A percentile compares a stretch with the other conserved stretches of the same genome.
Evolutionary conservation across 2,888 invertebrate species (phyloP).

Genomic region (Pseudeuparius sepicola): DNA sequence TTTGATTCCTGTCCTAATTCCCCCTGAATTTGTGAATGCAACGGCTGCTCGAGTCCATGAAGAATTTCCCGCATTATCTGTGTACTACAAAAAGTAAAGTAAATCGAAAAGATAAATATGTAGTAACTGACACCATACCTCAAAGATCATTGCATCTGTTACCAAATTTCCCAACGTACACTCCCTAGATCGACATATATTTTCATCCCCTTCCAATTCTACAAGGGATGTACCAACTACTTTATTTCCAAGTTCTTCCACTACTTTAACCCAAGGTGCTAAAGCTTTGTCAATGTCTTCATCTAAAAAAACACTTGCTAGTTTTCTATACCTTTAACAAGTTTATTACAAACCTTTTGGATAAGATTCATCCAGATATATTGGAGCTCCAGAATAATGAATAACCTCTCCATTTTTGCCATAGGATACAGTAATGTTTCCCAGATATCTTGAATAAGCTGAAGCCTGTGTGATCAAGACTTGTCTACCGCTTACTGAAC

Average conservation of each 20-base stretch:
- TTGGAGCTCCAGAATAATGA: constrained; percentile 58
- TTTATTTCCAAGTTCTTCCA: constrained; percentile 45
- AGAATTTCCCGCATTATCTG: constrained; percentile 21
- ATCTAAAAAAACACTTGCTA: no score
- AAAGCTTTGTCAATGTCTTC: constrained; percentile 48
- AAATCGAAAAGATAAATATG: constrained; percentile 15
- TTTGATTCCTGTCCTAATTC: constrained; percentile 56
- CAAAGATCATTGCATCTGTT: constrained; percentile 58
- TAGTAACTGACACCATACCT: no score
- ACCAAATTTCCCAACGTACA: constrained; percentile 67
- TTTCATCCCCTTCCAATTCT: constrained; percentile 48
- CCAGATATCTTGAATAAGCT: constrained; percentile 66
- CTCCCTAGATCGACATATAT: constrained; percentile 45
- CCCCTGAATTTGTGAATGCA: constrained; percentile 58
- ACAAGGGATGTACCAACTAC: constrained; percentile 45
- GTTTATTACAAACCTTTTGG: no score
- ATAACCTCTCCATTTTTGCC: constrained; percentile 55
- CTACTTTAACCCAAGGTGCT: constrained; percentile 46
- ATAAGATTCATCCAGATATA: constrained; percentile 38
- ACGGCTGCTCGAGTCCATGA: constrained; percentile 61
- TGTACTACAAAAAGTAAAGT: no score
- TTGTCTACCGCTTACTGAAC: constrained; percentile 43
- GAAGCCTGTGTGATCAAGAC: constrained; percentile 64
- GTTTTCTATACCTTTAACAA: no score
- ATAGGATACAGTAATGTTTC: constrained; percentile 62